phyloP scores from a whole-genome alignment of 2,113 vertebrate species.

The Thamnaconus septentrionalis region DNA sequence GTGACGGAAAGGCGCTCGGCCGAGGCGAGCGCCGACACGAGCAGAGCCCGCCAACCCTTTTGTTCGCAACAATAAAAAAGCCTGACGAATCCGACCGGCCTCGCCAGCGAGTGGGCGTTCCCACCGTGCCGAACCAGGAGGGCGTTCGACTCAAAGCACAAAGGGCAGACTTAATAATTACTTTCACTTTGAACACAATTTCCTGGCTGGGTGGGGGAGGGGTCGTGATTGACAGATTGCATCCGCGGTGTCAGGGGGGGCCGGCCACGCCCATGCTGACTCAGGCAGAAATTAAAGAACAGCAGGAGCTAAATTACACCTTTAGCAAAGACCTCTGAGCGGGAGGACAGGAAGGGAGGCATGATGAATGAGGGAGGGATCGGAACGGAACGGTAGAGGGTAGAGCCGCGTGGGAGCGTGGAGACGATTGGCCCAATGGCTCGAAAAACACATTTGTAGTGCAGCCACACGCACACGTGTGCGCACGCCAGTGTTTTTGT shows the following conservation, averaged over 20 bases:
- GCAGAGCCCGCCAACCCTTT: conserved; percentile 37
- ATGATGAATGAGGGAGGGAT: conserved; percentile 78
- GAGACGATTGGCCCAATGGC: conserved; percentile 62
- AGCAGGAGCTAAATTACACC: conserved; percentile 75
- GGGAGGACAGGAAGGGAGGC: conserved; percentile 64
- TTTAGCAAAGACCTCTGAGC: conserved; percentile 72
- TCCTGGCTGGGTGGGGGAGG: conserved; percentile 60
- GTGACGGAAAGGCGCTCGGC: conserved; percentile 27
- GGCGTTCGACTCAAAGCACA: conserved; percentile 66
- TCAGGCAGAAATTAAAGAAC: conserved; percentile 75
- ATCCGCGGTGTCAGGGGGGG: conserved; percentile 65
- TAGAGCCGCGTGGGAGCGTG: conserved; percentile 56
- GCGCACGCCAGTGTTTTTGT: not conserved
- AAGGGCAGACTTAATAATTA: conserved; percentile 73
- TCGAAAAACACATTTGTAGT: conserved; percentile 59
- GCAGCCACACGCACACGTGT: conserved; percentile 11
- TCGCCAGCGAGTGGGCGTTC: conserved; percentile 49
- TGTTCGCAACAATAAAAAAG: conserved; percentile 39
- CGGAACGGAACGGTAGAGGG: conserved; percentile 68
- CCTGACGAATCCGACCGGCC: conserved; percentile 43
- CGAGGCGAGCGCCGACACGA: conserved; percentile 32
- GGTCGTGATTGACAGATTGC: conserved; percentile 75
- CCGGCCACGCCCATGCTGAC: conserved; percentile 70
- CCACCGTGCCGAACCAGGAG: conserved; percentile 44
- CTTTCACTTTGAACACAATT: conserved; percentile 71